Base-by-base conservation (phyloP, 2,888 invertebrate genomes). In the Priocnemis perturbator region DNA sequence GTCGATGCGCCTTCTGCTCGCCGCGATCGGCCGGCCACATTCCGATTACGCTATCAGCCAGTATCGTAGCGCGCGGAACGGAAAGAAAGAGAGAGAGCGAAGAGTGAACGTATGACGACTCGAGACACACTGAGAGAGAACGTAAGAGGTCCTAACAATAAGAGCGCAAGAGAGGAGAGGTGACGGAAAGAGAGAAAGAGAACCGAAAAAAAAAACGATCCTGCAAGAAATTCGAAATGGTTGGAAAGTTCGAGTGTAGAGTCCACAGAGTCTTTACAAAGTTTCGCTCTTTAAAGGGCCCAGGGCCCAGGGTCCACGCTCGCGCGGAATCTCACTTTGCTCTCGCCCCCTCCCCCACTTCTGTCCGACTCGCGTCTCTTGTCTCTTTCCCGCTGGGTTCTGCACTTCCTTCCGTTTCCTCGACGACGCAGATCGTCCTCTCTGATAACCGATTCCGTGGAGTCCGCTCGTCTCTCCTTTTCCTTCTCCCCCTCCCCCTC, bases 381-480 rank as follows among this genome's bases (percentile, higher is more conserved):
- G n/a, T n/a, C n/a, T n/a, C n/a, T n/a, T n/a, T 64, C 44, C 53
- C 17, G 45, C 45, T 60, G 47, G 53, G 44, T n/a, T 17, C 19
- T 53, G 44, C 50, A 17, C 23, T 23, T 19, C 15, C 53, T n/a
- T 26, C 19, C 26, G 21, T 44, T 61, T 58, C 37, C 37, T 21
- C 63, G 55, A 21, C 37, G 14, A 37, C 37, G 37, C 37, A 11
- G 37, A 37, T 37, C 37, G 37, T 11, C 37, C 37, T 3, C 37
- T 11, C 11, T 37, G 37, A 37, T 37, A 37, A 37, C 37, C 37
- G 37, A 37, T 37, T 37, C 37, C 37, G 11, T 11, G 11, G 37
- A 37, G 37, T 23, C 17, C 17, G 23, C 17, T 55, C 55, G 14
- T 26, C 2, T 57, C 9, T 2, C 19, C 3, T 15, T 26, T 17